These are phyloP conservation scores for Callinectes sapidus DNA, from an alignment of 2,888 invertebrate species.

Conservation along the genomic window DNA sequence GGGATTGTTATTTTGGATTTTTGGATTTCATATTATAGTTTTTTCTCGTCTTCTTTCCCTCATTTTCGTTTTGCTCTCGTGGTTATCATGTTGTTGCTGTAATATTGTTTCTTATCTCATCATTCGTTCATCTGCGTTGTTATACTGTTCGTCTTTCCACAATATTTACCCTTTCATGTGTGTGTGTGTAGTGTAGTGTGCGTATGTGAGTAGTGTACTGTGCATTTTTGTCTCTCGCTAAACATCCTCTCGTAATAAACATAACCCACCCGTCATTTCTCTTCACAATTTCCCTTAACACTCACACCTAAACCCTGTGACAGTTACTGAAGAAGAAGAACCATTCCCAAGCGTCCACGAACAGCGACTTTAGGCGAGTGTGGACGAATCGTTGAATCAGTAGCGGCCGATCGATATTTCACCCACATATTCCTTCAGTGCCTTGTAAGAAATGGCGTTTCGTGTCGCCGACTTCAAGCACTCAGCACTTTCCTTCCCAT, in stretches of 20 bases:
- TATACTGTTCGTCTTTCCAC: no score
- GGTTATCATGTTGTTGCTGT: no score
- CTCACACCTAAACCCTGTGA: background rate
- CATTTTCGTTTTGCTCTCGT: background rate
- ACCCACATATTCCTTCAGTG: slow-evolving; percentile 26
- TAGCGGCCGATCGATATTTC: background rate
- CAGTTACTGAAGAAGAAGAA: background rate
- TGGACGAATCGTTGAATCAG: slow-evolving; percentile 7
- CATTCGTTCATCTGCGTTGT: no score
- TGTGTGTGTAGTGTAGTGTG: no score
- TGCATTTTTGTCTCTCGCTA: no score
- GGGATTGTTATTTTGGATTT: background rate
- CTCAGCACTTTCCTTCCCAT: slow-evolving; percentile 24
- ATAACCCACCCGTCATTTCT: background rate
- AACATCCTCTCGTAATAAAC: background rate
- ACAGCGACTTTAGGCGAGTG: background rate
- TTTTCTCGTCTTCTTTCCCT: no score
- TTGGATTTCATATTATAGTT: no score
- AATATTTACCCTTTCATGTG: background rate
- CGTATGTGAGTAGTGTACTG: no score
- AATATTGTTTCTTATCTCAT: background rate
- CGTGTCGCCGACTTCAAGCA: background rate
- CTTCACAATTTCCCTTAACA: background rate
- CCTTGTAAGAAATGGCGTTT: slow-evolving; percentile 23
- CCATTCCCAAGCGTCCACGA: background rate